Evolutionary conservation across 2,113 vertebrate species (phyloP).

Genomic region (Dicaeum eximium): DNA sequence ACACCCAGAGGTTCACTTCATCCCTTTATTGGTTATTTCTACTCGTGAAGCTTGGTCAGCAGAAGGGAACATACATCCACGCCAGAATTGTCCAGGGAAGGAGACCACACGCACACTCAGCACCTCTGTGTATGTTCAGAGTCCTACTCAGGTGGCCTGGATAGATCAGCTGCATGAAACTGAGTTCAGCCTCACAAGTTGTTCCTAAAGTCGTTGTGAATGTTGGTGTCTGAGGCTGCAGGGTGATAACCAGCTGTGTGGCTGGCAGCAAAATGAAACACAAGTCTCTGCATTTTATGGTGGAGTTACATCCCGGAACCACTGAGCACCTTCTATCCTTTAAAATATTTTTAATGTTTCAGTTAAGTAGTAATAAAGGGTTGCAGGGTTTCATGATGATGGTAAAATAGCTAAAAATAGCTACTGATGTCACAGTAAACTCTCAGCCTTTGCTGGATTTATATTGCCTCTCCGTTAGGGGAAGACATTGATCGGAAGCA

Average conservation of each 20-base stretch:
- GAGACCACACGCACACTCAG: not conserved
- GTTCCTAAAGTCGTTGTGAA: not conserved
- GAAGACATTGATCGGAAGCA: not conserved
- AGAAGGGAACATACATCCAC: rapidly evolving
- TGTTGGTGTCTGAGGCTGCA: not conserved
- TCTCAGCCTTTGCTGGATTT: not conserved
- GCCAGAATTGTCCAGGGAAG: not conserved
- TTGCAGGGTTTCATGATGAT: not conserved
- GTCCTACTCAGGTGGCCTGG: not conserved
- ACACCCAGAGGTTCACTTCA: not conserved
- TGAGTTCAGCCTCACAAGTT: not conserved
- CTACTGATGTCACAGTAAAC: not conserved
- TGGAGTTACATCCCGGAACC: rapidly evolving
- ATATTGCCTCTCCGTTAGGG: not conserved
- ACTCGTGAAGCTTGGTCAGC: not conserved
- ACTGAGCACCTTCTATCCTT: not conserved
- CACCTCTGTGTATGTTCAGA: not conserved
- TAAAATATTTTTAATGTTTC: not conserved
- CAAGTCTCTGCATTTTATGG: not conserved
- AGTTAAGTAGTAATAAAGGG: not conserved
- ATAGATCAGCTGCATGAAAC: not conserved
- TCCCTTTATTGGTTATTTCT: not conserved
- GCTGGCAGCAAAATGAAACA: not conserved
- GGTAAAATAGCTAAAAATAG: not conserved
- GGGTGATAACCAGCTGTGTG: rapidly evolving